Evolutionary conservation across 2,888 invertebrate species (phyloP).

Genomic region (Lasiommata megera): DNA sequence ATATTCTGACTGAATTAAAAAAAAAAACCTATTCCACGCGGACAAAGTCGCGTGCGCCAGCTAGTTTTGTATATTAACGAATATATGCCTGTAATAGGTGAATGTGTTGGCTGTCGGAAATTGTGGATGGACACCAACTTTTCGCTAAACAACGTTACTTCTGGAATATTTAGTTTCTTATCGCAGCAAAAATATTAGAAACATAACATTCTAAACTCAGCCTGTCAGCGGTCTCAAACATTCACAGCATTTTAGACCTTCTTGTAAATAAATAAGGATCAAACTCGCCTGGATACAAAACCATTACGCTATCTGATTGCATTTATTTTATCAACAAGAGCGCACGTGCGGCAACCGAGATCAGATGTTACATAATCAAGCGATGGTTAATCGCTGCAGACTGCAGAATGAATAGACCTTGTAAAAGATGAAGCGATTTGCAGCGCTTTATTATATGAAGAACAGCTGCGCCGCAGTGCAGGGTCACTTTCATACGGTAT

Average conservation of each 20-base stretch:
- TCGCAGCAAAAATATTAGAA: constrained; percentile 1
- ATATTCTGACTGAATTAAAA: too few relatives aligned
- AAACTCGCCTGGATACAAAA: constrained; percentile 6
- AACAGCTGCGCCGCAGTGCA: constrained; percentile 21
- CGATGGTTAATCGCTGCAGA: constrained; percentile 25
- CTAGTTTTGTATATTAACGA: too few relatives aligned
- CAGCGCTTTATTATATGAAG: constrained; percentile 15
- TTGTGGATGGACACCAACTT: too few relatives aligned
- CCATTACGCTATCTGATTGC: constrained; percentile 27
- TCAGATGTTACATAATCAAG: constrained; percentile 22
- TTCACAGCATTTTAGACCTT: constrained; percentile 8
- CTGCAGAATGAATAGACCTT: neutral
- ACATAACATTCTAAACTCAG: neutral
- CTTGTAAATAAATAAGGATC: neutral
- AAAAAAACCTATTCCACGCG: too few relatives aligned
- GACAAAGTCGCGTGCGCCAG: too few relatives aligned
- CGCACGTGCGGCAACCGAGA: constrained; percentile 31
- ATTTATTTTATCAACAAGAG: constrained; percentile 33
- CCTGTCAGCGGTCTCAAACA: neutral
- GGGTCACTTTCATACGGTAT: constrained; percentile 25
- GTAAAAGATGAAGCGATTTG: constrained; percentile 5
- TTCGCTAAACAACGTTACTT: neutral
- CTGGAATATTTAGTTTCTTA: neutral
- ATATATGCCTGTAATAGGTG: too few relatives aligned
- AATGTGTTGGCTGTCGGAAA: too few relatives aligned